Percentiles rank a stretch among this genome's conserved stretches.
Evolutionary conservation across 1,140 invertebrate species (phyloP).

Genomic region (Zaprionus camerounensis): DNA sequence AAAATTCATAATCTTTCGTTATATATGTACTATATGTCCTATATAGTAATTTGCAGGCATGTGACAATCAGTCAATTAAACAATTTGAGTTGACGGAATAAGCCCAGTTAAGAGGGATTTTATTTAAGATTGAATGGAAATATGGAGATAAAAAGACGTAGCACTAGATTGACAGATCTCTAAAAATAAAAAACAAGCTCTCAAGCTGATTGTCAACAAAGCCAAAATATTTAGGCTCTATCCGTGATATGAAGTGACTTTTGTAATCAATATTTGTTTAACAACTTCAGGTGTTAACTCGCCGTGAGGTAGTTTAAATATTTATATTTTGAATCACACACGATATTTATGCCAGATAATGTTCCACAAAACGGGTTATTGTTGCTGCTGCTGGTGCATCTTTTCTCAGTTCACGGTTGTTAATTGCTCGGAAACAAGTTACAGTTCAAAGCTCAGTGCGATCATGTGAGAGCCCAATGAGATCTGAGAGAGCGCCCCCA

Average conservation of each 20-base stretch:
- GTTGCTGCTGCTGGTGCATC: not conserved
- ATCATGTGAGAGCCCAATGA: not conserved
- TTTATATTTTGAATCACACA: conserved; percentile 18
- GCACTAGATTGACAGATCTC: not conserved
- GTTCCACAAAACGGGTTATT: conserved; percentile 22
- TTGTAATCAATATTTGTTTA: not conserved
- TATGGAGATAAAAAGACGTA: not conserved
- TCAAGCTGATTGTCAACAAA: not conserved
- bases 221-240: not conserved
- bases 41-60: conserved; percentile 16
- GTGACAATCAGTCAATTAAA: conserved; percentile 19
- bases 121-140: not conserved
- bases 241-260: conserved; percentile 43
- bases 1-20: conserved; percentile 15
- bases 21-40: conserved; percentile 9
- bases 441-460: conserved; percentile 55
- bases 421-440: conserved; percentile 26
- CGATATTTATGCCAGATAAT: not conserved
- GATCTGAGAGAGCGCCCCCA: not conserved
- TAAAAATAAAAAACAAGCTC: not conserved
- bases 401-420: conserved; percentile 10
- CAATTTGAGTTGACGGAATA: not conserved
- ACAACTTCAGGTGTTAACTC: conserved; percentile 45
- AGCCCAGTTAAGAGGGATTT: not conserved
- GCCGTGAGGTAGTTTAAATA: conserved; percentile 10